Evolutionary conservation across 2,797 vertebrate species (phyloP).

Genomic region (Cuniculus paca): DNA sequence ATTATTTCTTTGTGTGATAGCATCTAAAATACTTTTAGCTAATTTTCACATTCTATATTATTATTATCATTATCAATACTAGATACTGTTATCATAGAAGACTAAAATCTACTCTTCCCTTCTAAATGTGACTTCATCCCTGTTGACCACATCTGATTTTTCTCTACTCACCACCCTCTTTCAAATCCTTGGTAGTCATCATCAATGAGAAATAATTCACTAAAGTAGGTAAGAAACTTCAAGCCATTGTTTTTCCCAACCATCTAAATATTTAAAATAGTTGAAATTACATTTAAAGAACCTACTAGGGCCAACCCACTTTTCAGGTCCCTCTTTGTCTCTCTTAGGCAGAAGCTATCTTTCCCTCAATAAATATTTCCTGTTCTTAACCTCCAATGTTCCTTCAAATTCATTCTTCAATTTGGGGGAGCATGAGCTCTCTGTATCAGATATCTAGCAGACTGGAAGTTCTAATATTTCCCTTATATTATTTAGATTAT

Average conservation of each 20-base stretch:
- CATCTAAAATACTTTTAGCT: not conserved
- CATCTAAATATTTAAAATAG: conserved; percentile 62
- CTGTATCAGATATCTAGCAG: too few species aligned
- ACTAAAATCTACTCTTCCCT: not conserved
- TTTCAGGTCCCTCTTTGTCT: too few species aligned
- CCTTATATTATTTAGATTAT: too few species aligned
- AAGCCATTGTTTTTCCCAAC: not conserved
- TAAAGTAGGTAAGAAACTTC: conserved; percentile 35
- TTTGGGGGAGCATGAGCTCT: too few species aligned
- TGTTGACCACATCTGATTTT: not conserved
- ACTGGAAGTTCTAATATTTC: too few species aligned
- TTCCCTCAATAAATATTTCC: too few species aligned
- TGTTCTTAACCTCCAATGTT: too few species aligned
- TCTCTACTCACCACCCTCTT: not conserved
- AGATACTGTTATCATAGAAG: not conserved
- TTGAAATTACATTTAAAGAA: conserved; percentile 37
- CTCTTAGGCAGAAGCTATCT: too few species aligned
- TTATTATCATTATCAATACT: not conserved
- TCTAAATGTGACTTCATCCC: not conserved
- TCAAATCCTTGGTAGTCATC: not conserved
- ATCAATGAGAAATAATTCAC: not conserved
- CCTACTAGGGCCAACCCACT: too few species aligned
- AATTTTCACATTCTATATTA: not conserved
- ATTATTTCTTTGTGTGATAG: not conserved
- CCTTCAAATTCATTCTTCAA: too few species aligned